Conservation (phyloP, 2,888 invertebrate genomes). For the Eilema griseolum region DNA sequence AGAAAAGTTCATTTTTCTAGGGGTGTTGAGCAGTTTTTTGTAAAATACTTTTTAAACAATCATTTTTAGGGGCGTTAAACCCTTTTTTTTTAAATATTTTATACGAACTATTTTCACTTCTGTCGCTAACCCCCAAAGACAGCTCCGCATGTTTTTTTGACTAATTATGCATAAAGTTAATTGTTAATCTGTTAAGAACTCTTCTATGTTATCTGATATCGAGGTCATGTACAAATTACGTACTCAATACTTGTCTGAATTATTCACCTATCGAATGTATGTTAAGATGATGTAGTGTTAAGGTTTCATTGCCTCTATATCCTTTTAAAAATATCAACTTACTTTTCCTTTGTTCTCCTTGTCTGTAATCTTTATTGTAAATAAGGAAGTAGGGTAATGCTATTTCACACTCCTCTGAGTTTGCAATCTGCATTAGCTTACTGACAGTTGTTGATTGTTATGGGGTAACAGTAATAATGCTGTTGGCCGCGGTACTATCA, state of each 20-base stretch:
- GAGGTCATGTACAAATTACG: conserved; percentile 1
- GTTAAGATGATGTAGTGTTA: not conserved
- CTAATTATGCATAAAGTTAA: too few species aligned
- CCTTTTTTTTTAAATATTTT: too few species aligned
- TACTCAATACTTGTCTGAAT: not conserved
- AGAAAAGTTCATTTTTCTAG: too few species aligned
- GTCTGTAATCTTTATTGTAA: conserved; percentile 8
- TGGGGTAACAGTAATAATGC: not conserved
- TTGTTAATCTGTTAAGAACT: not conserved
- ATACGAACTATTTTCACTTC: too few species aligned
- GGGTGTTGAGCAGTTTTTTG: too few species aligned
- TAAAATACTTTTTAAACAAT: too few species aligned
- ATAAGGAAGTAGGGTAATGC: not conserved
- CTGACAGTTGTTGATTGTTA: not conserved
- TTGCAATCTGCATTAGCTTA: not conserved
- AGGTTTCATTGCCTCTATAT: not conserved
- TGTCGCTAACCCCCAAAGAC: too few species aligned
- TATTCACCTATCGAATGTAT: not conserved
- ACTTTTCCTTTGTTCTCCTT: not conserved
- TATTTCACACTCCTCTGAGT: conserved; percentile 4
- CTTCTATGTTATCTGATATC: too few species aligned
- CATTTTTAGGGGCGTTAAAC: too few species aligned
- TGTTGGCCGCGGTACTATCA: not conserved
- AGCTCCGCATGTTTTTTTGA: too few species aligned
- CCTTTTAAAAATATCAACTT: not conserved